Percentiles rank a stretch among this genome's conserved stretches.
Conservation (phyloP, 1,140 invertebrate genomes). For the Drosophila tani region DNA sequence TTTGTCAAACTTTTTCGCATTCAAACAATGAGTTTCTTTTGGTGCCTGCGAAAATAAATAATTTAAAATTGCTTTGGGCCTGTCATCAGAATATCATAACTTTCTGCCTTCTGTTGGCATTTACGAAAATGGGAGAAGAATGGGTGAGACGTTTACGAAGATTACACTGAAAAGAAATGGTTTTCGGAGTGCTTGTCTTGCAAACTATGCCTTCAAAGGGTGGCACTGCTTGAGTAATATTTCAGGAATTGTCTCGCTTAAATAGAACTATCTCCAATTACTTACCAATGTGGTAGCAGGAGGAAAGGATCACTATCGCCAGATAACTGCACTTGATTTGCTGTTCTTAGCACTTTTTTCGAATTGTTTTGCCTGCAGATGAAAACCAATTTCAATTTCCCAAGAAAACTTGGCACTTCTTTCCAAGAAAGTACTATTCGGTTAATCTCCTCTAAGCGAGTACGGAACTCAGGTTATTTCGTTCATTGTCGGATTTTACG, state of each 20-base stretch:
- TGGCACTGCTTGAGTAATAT: neutral
- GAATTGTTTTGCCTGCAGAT: neutral
- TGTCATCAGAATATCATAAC: constrained; percentile 8
- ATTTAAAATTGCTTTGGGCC: constrained; percentile 21
- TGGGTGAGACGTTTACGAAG: neutral
- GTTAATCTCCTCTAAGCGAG: neutral
- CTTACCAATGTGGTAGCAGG: constrained; percentile 3
- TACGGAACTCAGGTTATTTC: constrained; percentile 1
- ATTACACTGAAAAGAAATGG: neutral
- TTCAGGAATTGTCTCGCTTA: neutral
- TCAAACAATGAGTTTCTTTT: constrained; percentile 22
- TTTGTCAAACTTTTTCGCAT: constrained; percentile 35
- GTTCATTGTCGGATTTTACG: neutral
- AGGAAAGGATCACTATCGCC: neutral
- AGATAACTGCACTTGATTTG: neutral
- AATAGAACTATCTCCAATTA: neutral
- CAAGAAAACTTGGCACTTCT: constrained; percentile 9
- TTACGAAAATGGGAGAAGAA: constrained; percentile 2
- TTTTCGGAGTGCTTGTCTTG: no score
- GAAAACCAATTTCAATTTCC: neutral
- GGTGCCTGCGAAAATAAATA: constrained; percentile 23
- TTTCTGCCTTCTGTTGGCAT: constrained; percentile 1
- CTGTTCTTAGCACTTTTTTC: neutral
- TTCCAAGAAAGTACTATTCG: neutral
- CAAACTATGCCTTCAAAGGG: no score